Conservation (phyloP, 1,140 invertebrate genomes). For the Drosophila pruinosa region DNA sequence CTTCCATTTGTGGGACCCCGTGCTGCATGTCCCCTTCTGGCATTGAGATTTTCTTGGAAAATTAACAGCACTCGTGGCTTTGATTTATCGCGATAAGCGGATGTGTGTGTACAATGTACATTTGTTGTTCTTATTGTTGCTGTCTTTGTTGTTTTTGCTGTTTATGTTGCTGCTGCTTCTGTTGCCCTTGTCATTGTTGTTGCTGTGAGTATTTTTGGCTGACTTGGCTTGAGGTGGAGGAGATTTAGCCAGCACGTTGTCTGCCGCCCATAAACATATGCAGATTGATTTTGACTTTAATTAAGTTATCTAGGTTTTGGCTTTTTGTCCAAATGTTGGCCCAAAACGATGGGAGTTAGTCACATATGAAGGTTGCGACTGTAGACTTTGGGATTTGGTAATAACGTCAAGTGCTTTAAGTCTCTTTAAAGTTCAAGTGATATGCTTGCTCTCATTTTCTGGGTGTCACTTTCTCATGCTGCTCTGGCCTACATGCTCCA, state of each 20-base stretch:
- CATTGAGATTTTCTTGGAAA: constrained; percentile 68
- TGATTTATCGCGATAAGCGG: constrained; percentile 78
- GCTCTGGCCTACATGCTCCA: neutral
- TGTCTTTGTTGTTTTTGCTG: constrained; percentile 26
- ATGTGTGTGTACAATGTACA: constrained; percentile 48
- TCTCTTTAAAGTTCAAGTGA: neutral
- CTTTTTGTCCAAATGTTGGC: constrained; percentile 43
- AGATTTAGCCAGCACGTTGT: constrained; percentile 33
- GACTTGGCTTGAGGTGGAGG: neutral
- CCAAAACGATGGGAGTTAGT: constrained; percentile 41
- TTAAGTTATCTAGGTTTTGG: constrained; percentile 64
- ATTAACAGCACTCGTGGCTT: constrained; percentile 79
- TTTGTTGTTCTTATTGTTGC: constrained; percentile 27
- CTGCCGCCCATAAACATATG: constrained; percentile 51
- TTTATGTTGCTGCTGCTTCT: no score
- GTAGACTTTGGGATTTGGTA: constrained; percentile 2
- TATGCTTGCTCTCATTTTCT: neutral
- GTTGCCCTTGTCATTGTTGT: constrained; percentile 1
- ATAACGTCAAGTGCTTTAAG: neutral
- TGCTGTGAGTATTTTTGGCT: constrained; percentile 10
- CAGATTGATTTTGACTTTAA: constrained; percentile 74
- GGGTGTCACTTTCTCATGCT: neutral
- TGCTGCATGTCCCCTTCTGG: constrained; percentile 1
- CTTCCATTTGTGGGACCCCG: constrained; percentile 27
- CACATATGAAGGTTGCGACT: constrained; percentile 42